Evolutionary conservation across 2,888 invertebrate species (phyloP).

Genomic region (Antitype chi): DNA sequence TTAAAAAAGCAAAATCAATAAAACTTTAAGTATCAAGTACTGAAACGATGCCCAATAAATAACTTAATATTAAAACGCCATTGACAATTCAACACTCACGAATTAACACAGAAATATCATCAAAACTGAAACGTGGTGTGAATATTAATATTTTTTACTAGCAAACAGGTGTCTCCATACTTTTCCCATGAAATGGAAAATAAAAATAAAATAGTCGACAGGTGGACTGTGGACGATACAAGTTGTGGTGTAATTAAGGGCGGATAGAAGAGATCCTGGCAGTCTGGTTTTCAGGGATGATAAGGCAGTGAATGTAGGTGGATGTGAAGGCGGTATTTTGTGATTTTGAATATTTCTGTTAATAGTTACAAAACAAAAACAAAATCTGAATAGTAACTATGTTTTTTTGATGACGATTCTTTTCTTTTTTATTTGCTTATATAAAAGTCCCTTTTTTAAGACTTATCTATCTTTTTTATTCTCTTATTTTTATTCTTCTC

Average conservation of each 20-base stretch:
- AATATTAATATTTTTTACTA: slow-evolving; percentile 53
- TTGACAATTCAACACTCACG: slow-evolving; percentile 40
- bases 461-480: too few relatives aligned
- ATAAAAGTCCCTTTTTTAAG: too few relatives aligned
- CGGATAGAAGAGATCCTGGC: slow-evolving; percentile 76
- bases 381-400: too few relatives aligned
- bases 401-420: too few relatives aligned
- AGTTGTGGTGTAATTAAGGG: slow-evolving; percentile 80
- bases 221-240: slow-evolving; percentile 74
- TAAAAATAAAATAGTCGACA: slow-evolving; percentile 76
- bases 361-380: too few relatives aligned
- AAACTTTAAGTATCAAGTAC: neutral
- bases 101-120: slow-evolving; percentile 56
- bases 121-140: slow-evolving; percentile 34
- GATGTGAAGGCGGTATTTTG: slow-evolving; percentile 40
- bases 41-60: neutral
- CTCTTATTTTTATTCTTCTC: too few relatives aligned
- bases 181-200: slow-evolving; percentile 81
- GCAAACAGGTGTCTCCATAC: slow-evolving; percentile 76
- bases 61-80: slow-evolving; percentile 35
- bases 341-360: slow-evolving; percentile 6
- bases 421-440: too few relatives aligned
- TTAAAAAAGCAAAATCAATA: neutral
- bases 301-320: slow-evolving; percentile 55
- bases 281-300: slow-evolving; percentile 80